Evolutionary conservation across 2,888 invertebrate genomes (phyloP), one percentile per base, ranked within the genome.

Genomic region (Ligdia adustata): DNA sequence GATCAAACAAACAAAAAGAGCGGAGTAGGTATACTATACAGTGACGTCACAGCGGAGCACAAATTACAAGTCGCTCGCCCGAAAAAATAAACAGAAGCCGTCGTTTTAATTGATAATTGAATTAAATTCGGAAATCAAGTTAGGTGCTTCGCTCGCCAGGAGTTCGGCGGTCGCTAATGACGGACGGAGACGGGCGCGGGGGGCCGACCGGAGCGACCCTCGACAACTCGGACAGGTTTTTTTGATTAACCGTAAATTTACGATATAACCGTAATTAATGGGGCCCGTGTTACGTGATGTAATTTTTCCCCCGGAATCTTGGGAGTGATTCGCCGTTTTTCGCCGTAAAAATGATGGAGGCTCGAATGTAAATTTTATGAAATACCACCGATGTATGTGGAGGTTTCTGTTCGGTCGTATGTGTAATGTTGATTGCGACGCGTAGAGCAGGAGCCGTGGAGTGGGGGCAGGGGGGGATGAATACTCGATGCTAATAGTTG

Each of bases 81-180:
- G 74, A 79, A 79, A 80, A 82, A 79, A 79, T 80, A 85, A 85
- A 87, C 82, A 82, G 63, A 67, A 65, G 64, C 68, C 63, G 42
- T 54, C 66, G 71, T 75, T 85, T 83, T 84, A 87, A 86, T 86
- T 87, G 84, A 79, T 76, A 85, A 87, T 87, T 84, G 79, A 86
- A 86, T 87, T 86, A 83, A 81, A 86, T 79, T 77, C 68, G 76
- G 69, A 74, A 82, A 83, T 85, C 79, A 80, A 82, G 75, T 82
- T 79, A 72, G 72, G 72, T 69, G 67, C 70, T 75, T 72, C 68
- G 64, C 41, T 53, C 66, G 65, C 65, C 66, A 66, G 67, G 64
- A 67, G 67, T 74, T 67, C 55, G 66, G 63, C 61, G 73, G 75
- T 69, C 64, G 75, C 76, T 84, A 82, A 83, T 81, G 82, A 80